Percentiles rank a stretch among this genome's conserved stretches.
Conservation (phyloP, 2,888 invertebrate genomes). For the Eupsilia transversa region DNA sequence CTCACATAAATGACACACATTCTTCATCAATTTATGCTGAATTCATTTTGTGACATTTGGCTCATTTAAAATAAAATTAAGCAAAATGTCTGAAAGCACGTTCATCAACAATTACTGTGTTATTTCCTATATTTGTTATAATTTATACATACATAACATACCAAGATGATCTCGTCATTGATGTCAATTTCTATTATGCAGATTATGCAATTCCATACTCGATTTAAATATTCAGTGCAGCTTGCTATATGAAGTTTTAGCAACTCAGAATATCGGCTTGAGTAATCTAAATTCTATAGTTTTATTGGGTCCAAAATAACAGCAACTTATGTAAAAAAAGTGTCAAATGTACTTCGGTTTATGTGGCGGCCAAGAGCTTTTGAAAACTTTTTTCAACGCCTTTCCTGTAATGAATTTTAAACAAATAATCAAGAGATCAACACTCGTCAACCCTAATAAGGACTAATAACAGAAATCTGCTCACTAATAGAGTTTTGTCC, state of each 20-base stretch:
- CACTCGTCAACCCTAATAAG: not conserved
- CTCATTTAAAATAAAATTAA: conserved; percentile 14
- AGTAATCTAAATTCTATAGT: not conserved
- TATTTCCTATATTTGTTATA: conserved; percentile 9
- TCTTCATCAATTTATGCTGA: conserved; percentile 18
- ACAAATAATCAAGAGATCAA: not conserved
- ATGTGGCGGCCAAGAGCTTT: not conserved
- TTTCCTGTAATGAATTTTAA: not conserved
- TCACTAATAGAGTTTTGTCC: not conserved
- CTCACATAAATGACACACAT: not conserved
- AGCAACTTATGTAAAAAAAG: too few relatives aligned
- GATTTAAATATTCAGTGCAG: not conserved
- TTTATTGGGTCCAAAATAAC: not conserved
- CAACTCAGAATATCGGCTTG: not conserved
- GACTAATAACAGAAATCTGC: not conserved
- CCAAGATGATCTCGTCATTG: conserved; percentile 10
- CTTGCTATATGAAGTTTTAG: not conserved
- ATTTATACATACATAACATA: conserved; percentile 11
- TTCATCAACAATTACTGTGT: not conserved
- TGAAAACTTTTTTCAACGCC: not conserved
- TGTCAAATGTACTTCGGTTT: not conserved
- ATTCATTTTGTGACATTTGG: conserved; percentile 17
- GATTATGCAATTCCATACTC: not conserved
- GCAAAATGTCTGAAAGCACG: conserved; percentile 31
- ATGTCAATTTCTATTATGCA: not conserved